Conservation (phyloP, 1,140 invertebrate species). For the Anastrepha obliqua region DNA sequence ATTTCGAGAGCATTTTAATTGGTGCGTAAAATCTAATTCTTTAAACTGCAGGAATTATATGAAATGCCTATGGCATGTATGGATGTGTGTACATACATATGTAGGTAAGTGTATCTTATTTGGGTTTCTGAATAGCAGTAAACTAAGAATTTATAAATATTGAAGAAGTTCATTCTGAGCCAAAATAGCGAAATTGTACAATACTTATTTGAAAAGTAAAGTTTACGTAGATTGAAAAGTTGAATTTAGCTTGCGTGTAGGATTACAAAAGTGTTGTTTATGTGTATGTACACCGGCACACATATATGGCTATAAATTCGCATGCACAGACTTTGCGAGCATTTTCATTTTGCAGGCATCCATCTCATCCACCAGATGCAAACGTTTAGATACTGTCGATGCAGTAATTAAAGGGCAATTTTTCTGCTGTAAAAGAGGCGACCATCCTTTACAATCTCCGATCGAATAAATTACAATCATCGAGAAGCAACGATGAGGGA, state of each 20-base stretch:
- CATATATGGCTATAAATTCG: not conserved
- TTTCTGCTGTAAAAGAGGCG: not conserved
- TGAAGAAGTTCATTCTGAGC: too few species aligned
- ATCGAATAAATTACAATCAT: constrained; percentile 32
- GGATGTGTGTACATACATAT: not conserved
- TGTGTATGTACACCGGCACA: too few species aligned
- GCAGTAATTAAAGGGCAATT: constrained; percentile 42
- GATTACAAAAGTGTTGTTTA: too few species aligned
- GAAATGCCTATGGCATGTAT: not conserved
- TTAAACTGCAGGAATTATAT: too few species aligned
- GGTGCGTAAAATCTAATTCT: too few species aligned
- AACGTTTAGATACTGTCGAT: constrained; percentile 22
- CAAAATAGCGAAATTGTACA: too few species aligned
- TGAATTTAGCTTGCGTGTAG: too few species aligned
- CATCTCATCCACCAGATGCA: not conserved
- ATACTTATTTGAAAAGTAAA: too few species aligned
- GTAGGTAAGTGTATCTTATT: too few species aligned
- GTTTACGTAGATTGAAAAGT: too few species aligned
- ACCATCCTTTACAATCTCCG: constrained; percentile 32
- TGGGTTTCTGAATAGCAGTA: too few species aligned
- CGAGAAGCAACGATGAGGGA: not conserved
- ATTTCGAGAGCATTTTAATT: not conserved
- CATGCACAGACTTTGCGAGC: not conserved
- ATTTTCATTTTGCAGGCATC: not conserved
- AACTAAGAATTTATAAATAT: too few species aligned